phyloP scores from a whole-genome alignment of 2,113 vertebrate genomes.

The Sakesphorus luctuosus region DNA sequence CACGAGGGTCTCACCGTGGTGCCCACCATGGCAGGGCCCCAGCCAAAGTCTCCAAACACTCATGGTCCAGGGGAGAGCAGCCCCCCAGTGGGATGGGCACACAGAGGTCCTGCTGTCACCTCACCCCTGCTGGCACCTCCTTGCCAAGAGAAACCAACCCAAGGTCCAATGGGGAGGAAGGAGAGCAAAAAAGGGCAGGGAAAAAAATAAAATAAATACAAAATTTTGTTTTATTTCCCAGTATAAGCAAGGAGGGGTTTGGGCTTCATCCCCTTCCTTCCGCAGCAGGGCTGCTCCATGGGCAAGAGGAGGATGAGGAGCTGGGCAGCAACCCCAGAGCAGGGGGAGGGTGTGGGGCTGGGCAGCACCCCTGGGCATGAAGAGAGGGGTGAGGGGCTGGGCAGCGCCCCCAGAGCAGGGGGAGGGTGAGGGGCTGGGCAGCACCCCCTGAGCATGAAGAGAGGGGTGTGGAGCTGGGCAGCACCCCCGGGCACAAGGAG shows the following conservation, averaged over 20 bases:
- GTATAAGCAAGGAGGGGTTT: rapidly evolving
- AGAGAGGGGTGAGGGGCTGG: too few relatives aligned
- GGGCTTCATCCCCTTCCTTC: neutral
- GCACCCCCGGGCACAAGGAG: too few relatives aligned
- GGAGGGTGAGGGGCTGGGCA: too few relatives aligned
- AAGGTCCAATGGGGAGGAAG: neutral
- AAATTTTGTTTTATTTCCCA: too few relatives aligned
- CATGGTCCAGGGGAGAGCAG: rapidly evolving
- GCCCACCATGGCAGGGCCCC: neutral
- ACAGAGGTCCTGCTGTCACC: rapidly evolving
- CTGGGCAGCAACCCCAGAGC: too few relatives aligned
- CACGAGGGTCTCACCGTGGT: neutral
- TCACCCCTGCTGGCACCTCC: neutral
- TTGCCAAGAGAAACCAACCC: neutral
- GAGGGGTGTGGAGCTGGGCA: too few relatives aligned
- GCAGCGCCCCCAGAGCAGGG: too few relatives aligned
- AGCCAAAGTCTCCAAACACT: rapidly evolving
- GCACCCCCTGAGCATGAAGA: too few relatives aligned
- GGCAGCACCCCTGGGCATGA: too few relatives aligned
- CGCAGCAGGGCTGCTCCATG: rapidly evolving
- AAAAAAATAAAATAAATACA: neutral
- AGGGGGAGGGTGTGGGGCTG: too few relatives aligned
- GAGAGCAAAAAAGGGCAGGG: neutral
- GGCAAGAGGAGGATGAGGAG: too few relatives aligned
- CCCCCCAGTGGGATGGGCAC: rapidly evolving